These are phyloP conservation scores for Malachius bipustulatus DNA, from an alignment of 2,888 invertebrate genomes.

Conservation along the genomic window DNA sequence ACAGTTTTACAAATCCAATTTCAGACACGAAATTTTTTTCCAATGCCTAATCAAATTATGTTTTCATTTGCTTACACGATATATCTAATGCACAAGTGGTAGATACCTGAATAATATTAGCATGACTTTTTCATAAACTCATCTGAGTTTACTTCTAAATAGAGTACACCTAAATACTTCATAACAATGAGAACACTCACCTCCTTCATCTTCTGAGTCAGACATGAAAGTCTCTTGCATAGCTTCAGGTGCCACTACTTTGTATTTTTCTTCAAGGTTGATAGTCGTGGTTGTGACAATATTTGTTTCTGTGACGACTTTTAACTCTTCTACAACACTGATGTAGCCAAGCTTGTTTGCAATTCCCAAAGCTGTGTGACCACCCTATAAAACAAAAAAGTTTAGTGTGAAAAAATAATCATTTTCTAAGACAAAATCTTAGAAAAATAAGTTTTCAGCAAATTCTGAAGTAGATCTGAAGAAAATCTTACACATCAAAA, in stretches of 20 bases:
- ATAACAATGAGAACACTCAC: slow-evolving; percentile 46
- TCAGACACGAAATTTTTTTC: no score
- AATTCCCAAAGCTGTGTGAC: slow-evolving; percentile 92
- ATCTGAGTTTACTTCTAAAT: slow-evolving; percentile 5
- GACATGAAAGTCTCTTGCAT: slow-evolving; percentile 99
- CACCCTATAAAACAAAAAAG: slow-evolving; percentile 65
- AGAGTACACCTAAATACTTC: no score
- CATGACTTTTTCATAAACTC: neutral
- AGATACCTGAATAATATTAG: no score
- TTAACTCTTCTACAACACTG: slow-evolving; percentile 92
- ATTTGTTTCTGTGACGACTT: slow-evolving; percentile 71
- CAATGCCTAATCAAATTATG: no score
- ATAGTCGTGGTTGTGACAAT: slow-evolving; percentile 48
- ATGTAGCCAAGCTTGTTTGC: slow-evolving; percentile 96
- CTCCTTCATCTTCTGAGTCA: slow-evolving; percentile 98
- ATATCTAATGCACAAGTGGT: no score
- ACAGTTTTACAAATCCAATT: no score
- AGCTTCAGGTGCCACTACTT: slow-evolving; percentile 93
- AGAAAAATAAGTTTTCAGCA: no score
- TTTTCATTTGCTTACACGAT: no score
- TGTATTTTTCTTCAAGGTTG: slow-evolving; percentile 84
- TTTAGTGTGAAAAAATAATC: no score
- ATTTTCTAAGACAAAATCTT: no score
- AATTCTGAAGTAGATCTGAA: no score
- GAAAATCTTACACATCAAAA: no score